Percentiles rank a stretch among this genome's conserved stretches.
These are phyloP conservation scores for Venusia cambrica DNA, from an alignment of 2,888 invertebrate species.

Conservation along the genomic window DNA sequence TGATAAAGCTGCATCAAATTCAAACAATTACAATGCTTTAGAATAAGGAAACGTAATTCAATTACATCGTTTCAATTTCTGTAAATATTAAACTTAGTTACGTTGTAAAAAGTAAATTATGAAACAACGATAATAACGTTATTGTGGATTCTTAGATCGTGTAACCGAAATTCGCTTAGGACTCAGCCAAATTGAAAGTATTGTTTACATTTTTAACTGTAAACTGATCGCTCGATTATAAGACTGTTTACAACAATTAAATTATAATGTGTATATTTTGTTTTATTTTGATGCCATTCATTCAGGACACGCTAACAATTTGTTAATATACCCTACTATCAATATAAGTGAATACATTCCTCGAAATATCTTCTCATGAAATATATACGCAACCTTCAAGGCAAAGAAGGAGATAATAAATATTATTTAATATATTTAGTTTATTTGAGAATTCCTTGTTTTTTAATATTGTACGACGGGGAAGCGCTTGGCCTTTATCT, in stretches of 20 bases:
- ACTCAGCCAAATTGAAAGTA: slow-evolving; percentile 69
- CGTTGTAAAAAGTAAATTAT: slow-evolving; percentile 46
- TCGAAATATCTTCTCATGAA: too few species aligned
- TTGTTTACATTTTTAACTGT: slow-evolving; percentile 63
- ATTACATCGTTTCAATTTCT: slow-evolving; percentile 63
- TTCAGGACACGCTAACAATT: too few species aligned
- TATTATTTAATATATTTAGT: too few species aligned
- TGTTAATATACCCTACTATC: too few species aligned
- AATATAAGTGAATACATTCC: too few species aligned
- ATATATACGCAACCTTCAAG: too few species aligned
- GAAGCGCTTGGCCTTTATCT: too few species aligned
- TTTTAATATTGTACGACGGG: too few species aligned
- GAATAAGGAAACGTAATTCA: slow-evolving; percentile 54
- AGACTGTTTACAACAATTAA: slow-evolving; percentile 78
- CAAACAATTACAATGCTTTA: slow-evolving; percentile 40
- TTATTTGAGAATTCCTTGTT: too few species aligned
- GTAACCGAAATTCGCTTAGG: slow-evolving; percentile 69
- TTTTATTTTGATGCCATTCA: slow-evolving; percentile 26
- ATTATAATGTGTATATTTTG: slow-evolving; percentile 39
- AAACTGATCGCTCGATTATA: slow-evolving; percentile 73
- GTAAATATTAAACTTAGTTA: slow-evolving; percentile 66
- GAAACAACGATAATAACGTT: slow-evolving; percentile 54
- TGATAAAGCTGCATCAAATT: slow-evolving; percentile 25
- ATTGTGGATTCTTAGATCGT: slow-evolving; percentile 52
- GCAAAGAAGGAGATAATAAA: too few species aligned